Conservation (phyloP, 2,888 invertebrate species). For the Lithophane semibrunnea region DNA sequence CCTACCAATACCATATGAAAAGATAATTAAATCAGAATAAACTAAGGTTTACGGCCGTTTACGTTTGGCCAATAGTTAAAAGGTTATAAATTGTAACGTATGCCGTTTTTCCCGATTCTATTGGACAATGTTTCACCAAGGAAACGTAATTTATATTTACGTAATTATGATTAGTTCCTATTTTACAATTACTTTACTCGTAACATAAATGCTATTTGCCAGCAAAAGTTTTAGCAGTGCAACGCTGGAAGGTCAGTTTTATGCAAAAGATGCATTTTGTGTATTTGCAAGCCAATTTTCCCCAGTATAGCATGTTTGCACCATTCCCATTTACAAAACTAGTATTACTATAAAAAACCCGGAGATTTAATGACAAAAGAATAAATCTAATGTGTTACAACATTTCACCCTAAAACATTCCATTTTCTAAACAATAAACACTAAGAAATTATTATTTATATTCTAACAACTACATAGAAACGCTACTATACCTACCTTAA, state of each 20-base stretch:
- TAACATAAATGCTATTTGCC: not conserved
- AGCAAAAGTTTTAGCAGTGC: slow-evolving; percentile 1
- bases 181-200: not conserved
- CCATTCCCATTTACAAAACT: slow-evolving; percentile 16
- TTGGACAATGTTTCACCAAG: too few species aligned
- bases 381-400: not conserved
- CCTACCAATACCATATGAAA: not conserved
- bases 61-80: too few species aligned
- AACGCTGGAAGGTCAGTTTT: slow-evolving; percentile 9
- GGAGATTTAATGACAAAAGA: not conserved
- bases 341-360: slow-evolving; percentile 10
- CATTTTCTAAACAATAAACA: slow-evolving; percentile 10
- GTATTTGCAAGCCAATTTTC: slow-evolving; percentile 35
- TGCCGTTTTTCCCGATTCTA: too few species aligned
- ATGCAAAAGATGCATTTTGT: slow-evolving; percentile 25
- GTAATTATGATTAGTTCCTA: too few species aligned
- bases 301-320: slow-evolving; percentile 51
- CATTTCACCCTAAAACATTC: not conserved
- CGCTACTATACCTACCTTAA: slow-evolving; percentile 5
- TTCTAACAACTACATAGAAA: slow-evolving; percentile 10
- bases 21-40: not conserved
- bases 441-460: not conserved
- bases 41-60: not conserved
- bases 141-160: too few species aligned
- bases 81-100: too few species aligned